Base-by-base conservation (phyloP, 2,797 vertebrate species). In the Pseudocheirus occidentalis region DNA sequence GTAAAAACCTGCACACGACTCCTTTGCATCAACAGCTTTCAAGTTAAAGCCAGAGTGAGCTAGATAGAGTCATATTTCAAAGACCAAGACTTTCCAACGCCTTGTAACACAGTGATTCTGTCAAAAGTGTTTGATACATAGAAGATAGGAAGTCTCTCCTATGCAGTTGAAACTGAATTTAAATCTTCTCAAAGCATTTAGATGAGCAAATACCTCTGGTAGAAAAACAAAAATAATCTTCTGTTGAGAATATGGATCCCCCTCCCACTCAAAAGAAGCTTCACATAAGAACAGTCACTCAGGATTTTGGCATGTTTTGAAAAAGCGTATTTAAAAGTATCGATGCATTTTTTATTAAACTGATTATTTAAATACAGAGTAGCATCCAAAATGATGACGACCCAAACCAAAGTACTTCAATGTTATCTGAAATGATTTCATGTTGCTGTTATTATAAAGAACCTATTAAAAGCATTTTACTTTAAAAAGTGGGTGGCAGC, bases 141-240 rank as follows among this genome's bases (percentile, higher is more conserved):
- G 66, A 54, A 95, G 40, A 89, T 87, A 6, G 46, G 92, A 94
- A 95, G 90, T 91, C 53, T 96, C 95, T 95, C 55, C 7, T 14
- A 90, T 57, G 58, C 46, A 92, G 95, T 94, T 9, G 91, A 96
- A 94, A 92, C 52, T 87, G 50, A 96, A 90, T 90, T 89, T 91
- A 59, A 91, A 95, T 90, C 18, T 89, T 90, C 91, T 95, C 56
- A 92, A 59, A 73, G 5, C 53, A 12, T 93, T 89, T 92, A 92
- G n/a, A 57, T 40, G 13, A 96, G 95, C 92, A 96, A 53, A 1
- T 58, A 57, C 81, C 94, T 92, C 54, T 59, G 31, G 13, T 92
- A 92, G 92, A 91, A 91, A 55, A 92, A 40, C 55, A 94, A 94
- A 97, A 96, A 95, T 73, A 10, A 87, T 91, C 31, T 95, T 55